Evolutionary conservation across 2,888 invertebrate genomes (phyloP).

Genomic region (Adineta ricciae): DNA sequence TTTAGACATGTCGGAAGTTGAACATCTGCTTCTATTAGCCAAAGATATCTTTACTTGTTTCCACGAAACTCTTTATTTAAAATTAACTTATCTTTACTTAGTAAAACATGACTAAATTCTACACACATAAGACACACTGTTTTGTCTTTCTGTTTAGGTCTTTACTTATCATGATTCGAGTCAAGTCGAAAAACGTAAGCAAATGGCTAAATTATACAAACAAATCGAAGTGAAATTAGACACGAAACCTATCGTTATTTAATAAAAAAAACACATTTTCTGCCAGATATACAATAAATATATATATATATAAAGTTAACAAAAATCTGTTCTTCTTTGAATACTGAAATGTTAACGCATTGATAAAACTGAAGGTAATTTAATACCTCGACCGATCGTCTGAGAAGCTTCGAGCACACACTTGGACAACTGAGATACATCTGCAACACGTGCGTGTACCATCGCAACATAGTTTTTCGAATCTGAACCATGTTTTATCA

Average conservation of each 20-base stretch:
- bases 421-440: not conserved
- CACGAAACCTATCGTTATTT: not conserved
- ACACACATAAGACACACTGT: not conserved
- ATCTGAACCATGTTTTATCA: not conserved
- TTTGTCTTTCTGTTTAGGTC: not conserved
- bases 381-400: not conserved
- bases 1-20: not conserved
- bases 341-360: not conserved
- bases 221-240: not conserved
- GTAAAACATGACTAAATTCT: not conserved
- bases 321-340: not conserved
- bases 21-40: not conserved
- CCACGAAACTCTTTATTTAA: not conserved
- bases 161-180: not conserved
- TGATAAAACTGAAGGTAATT: not conserved
- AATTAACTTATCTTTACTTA: not conserved
- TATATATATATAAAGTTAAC: not conserved
- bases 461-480: not conserved
- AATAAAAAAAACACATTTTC: not conserved
- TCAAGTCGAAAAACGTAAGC: not conserved
- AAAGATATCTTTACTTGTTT: constrained; percentile 12
- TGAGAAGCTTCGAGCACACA: not conserved
- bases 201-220: not conserved
- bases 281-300: not conserved
- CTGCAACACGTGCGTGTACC: not conserved